Evolutionary conservation across 2,888 invertebrate species (phyloP).

Genomic region (Aelia acuminata): DNA sequence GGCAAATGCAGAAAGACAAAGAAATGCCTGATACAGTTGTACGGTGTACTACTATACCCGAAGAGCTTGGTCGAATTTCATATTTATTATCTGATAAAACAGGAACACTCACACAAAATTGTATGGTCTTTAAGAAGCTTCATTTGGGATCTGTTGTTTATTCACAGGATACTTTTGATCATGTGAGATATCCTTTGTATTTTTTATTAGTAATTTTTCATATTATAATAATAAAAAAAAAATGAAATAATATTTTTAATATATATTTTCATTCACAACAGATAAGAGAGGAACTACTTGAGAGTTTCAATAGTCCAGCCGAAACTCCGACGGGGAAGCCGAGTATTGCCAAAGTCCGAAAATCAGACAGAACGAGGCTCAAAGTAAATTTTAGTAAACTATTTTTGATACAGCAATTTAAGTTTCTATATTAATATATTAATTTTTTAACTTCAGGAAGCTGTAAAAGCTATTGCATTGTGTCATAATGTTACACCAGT

Average conservation of each 20-base stretch:
- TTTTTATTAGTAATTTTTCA: too few relatives aligned
- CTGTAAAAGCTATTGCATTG: conserved; percentile 93
- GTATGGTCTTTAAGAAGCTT: conserved; percentile 97
- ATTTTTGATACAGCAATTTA: not conserved
- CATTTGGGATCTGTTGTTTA: conserved; percentile 95
- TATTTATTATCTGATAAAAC: conserved; percentile 99
- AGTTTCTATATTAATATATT: not conserved
- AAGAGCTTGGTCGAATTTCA: conserved; percentile 96
- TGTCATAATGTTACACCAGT: conserved; percentile 99
- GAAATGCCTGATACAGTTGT: conserved; percentile 95
- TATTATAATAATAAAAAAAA: not conserved
- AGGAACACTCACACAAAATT: conserved; percentile 97
- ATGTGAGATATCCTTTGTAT: conserved; percentile 71
- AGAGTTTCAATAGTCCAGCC: conserved; percentile 55
- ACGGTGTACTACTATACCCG: conserved; percentile 98
- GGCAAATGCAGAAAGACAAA: conserved; percentile 94
- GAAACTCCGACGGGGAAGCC: conserved; percentile 54
- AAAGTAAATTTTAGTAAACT: not conserved
- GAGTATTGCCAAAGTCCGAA: conserved; percentile 50
- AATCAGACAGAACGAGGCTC: conserved; percentile 52
- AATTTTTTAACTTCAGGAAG: conserved; percentile 75
- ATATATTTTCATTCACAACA: not conserved
- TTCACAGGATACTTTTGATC: conserved; percentile 87
- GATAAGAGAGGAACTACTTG: conserved; percentile 55
- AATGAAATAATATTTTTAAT: not conserved